These are phyloP conservation scores for Drosophila setifemur DNA, from an alignment of 1,140 invertebrate species.

Conservation along the genomic window DNA sequence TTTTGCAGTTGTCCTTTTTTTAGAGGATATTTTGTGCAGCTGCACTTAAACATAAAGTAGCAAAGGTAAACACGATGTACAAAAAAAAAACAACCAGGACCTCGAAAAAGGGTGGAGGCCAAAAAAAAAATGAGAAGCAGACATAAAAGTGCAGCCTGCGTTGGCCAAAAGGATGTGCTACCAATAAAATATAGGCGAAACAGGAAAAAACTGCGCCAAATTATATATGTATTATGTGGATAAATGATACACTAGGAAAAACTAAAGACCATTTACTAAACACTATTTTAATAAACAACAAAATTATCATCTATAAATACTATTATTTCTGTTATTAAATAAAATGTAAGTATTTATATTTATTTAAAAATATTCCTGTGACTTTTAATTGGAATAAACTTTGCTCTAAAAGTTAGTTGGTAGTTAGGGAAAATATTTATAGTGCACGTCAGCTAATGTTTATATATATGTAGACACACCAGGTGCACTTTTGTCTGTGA, in stretches of 20 bases:
- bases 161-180: slow-evolving; percentile 24
- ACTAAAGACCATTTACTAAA: no score
- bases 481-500: slow-evolving; percentile 44
- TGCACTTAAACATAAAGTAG: slow-evolving; percentile 79
- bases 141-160: slow-evolving; percentile 44
- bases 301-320: no score
- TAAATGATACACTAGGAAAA: slow-evolving; percentile 45
- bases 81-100: slow-evolving; percentile 61
- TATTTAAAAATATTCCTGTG: no score
- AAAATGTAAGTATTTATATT: no score
- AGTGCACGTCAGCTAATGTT: slow-evolving; percentile 29
- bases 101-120: slow-evolving; percentile 7
- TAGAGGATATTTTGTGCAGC: slow-evolving; percentile 59
- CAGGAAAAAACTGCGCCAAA: slow-evolving; percentile 53
- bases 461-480: slow-evolving; percentile 59
- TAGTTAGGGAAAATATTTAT: neutral
- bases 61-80: slow-evolving; percentile 74
- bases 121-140: neutral
- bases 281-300: no score
- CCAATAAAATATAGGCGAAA: slow-evolving; percentile 58
- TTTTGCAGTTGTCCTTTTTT: slow-evolving; percentile 13
- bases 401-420: no score
- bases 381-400: no score
- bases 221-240: slow-evolving; percentile 67
- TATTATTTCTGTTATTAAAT: no score